Evolutionary conservation across 2,113 vertebrate species (phyloP).

Genomic region (Podarcis raffonei): DNA sequence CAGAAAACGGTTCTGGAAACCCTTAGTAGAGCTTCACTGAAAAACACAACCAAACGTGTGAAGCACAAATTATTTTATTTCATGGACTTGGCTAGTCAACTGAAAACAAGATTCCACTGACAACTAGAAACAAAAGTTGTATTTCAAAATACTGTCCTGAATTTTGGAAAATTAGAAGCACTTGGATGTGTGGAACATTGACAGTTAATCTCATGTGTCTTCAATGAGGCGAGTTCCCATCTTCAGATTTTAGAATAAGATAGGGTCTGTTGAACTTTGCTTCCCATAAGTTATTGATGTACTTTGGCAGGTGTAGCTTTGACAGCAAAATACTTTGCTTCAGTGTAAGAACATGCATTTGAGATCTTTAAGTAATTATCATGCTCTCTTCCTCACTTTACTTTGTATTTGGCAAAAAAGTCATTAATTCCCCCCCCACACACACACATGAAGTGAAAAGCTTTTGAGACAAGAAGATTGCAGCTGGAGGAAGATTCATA

Average conservation of each 20-base stretch:
- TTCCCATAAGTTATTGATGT: neutral
- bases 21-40: neutral
- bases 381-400: neutral
- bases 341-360: neutral
- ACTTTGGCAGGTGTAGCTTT: neutral
- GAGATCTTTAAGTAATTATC: neutral
- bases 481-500: neutral
- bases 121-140: slow-evolving; percentile 36
- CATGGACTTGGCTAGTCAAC: neutral
- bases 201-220: slow-evolving; percentile 22
- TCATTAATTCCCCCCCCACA: neutral
- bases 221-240: neutral
- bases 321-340: neutral
- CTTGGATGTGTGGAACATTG: slow-evolving; percentile 7
- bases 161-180: neutral
- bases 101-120: slow-evolving; percentile 44
- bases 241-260: slow-evolving; percentile 7
- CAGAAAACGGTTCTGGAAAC: neutral
- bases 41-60: slow-evolving; percentile 35
- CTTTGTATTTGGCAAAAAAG: neutral
- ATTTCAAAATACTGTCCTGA: slow-evolving; percentile 31
- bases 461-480: neutral
- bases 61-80: slow-evolving; percentile 18
- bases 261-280: neutral
- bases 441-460: neutral